Evolutionary conservation across 2,113 vertebrate species (phyloP), one percentile per base, ranked within the genome.

Genomic region (Mirza zaza): DNA sequence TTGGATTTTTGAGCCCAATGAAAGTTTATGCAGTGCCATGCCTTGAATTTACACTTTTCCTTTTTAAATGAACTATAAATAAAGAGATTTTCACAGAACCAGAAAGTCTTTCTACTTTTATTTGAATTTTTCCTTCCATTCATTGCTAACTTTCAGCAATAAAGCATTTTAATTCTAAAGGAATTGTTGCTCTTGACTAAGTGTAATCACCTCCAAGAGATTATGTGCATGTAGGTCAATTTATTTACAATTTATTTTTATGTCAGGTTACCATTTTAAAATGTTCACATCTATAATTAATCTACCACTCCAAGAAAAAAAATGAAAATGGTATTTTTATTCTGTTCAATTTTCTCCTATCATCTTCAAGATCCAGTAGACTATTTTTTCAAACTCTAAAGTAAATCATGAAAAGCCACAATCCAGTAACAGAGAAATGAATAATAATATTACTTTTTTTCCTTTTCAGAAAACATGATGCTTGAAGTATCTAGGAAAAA

Each of bases 221-320:
- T 55, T 55, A 55, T 4, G 57, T 5, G 20, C 70, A 77, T 42
- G 6, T 20, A 87, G 20, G 11, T 92, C 39, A 76, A 13, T 57
- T 52, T 90, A 90, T 11, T 39, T 48, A 80, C 15, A 80, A 67
- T 83, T 63, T n/a, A 45, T 67, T 59, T 63, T 91, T 27, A 36
- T 61, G 17, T 82, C n/a, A 96, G 39, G 34, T 77, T 76, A 88
- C 13, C 3, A 50, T 50, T 96, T 93, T 42, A 92, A 94, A 88
- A 68, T 76, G 17, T 80, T 92, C n/a, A 80, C 15, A 75, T 34
- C 13, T 82, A 93, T 59, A 96, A 94, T 52, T 84, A 75, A 96
- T 55, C 63, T 65, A 89, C 5, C 23, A 91, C 25, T 91, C 11
- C 8, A 94, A 76, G 36, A 63, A 85, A 95, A 90, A 50, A 5